Evolutionary conservation across 2,113 vertebrate species (phyloP).

Genomic region (Hylia prasina): DNA sequence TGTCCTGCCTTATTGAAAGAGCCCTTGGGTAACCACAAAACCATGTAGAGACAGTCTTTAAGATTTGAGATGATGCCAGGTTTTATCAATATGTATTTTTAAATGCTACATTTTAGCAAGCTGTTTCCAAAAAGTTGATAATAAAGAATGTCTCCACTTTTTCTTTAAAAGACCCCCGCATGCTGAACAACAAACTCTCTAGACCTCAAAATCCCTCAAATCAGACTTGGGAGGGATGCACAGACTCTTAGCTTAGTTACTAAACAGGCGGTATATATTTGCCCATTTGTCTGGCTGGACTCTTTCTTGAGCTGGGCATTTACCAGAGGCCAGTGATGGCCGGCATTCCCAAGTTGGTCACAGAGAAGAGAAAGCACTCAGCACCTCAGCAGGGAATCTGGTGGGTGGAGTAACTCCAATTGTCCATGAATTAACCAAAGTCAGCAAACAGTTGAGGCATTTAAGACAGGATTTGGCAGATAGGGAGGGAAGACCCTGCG

Average conservation of each 20-base stretch:
- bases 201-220: neutral
- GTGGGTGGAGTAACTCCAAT: neutral
- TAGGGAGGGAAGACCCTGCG: neutral
- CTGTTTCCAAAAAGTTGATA: neutral
- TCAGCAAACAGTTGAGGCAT: neutral
- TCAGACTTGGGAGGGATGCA: neutral
- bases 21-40: neutral
- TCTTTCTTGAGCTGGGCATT: neutral
- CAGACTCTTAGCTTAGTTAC: neutral
- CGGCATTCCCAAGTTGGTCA: neutral
- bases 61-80: neutral
- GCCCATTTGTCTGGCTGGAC: neutral
- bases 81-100: neutral
- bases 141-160: neutral
- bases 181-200: neutral
- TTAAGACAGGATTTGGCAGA: neutral
- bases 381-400: neutral
- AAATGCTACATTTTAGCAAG: neutral
- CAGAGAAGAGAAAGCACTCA: neutral
- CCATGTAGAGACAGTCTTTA: neutral
- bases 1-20: neutral
- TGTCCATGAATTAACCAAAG: conserved; percentile 18
- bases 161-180: fast-evolving
- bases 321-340: neutral
- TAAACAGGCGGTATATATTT: neutral